Percentiles rank a stretch among this genome's conserved stretches.
Conservation (phyloP, 1,140 invertebrate species). For the Pseudachorutes palmiensis region DNA sequence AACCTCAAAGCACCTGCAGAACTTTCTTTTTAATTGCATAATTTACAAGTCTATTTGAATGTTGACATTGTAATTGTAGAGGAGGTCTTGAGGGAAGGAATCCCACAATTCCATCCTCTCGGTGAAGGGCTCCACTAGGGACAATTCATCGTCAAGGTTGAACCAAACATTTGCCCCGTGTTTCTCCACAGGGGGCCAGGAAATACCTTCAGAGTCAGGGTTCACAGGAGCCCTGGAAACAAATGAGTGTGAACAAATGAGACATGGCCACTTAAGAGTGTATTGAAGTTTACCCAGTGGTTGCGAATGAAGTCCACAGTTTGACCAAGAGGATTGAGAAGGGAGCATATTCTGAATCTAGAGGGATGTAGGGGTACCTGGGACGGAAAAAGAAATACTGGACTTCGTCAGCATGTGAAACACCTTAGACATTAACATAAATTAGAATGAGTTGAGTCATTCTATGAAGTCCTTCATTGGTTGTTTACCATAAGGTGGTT, state of each 20-base stretch:
- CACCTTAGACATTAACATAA: constrained; percentile 5
- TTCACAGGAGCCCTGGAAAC: constrained; percentile 11
- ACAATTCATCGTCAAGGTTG: constrained; percentile 11
- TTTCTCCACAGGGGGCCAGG: not conserved
- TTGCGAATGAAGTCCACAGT: constrained; percentile 5
- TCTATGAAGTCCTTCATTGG: no score
- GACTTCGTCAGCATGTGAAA: constrained; percentile 16
- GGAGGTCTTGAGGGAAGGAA: not conserved
- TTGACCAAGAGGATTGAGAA: constrained; percentile 15
- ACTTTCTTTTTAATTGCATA: no score
- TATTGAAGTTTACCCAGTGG: constrained; percentile 8
- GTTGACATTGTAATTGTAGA: not conserved
- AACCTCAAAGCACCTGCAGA: no score
- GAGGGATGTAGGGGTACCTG: constrained; percentile 12
- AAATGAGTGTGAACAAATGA: not conserved
- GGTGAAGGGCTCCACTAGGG: constrained; percentile 6
- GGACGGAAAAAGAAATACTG: constrained; percentile 10
- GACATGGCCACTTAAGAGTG: not conserved
- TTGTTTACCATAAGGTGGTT: constrained; percentile 14
- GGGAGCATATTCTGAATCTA: not conserved
- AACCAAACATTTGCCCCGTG: not conserved
- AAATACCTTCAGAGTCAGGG: not conserved
- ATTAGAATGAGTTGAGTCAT: not conserved
- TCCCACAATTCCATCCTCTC: constrained; percentile 7
- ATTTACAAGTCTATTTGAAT: no score